Conservation (phyloP, 2,113 vertebrate genomes). For the Zosterops hypoxanthus region DNA sequence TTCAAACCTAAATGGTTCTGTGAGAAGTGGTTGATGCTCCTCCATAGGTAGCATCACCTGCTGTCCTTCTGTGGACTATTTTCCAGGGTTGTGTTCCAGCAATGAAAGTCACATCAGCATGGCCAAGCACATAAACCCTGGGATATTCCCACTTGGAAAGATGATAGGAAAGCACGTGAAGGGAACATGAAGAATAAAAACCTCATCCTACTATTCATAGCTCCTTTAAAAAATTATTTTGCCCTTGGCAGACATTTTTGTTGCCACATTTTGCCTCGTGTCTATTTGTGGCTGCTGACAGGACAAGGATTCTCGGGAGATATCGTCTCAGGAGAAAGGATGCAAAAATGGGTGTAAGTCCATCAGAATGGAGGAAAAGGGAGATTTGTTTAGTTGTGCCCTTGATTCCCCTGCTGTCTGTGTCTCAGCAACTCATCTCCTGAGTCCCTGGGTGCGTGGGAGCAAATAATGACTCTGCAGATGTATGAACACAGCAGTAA, state of each 20-base stretch:
- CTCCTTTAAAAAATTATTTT: neutral
- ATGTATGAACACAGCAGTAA: neutral
- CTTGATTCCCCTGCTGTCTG: neutral
- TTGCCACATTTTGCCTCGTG: neutral
- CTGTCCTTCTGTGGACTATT: neutral
- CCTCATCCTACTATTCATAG: slow-evolving; percentile 23
- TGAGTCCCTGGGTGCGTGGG: rapidly evolving
- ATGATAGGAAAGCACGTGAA: neutral
- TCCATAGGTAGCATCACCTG: neutral
- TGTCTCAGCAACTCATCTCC: neutral
- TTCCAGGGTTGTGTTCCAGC: neutral
- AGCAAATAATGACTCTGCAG: neutral
- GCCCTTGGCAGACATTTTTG: neutral
- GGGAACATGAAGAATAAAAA: neutral
- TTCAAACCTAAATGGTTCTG: neutral
- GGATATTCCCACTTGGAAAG: neutral
- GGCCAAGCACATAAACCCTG: neutral
- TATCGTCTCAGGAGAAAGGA: neutral
- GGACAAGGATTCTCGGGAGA: neutral
- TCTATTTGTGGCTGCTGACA: neutral
- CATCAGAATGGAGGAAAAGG: neutral
- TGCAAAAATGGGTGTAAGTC: neutral
- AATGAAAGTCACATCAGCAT: neutral
- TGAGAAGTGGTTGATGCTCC: neutral
- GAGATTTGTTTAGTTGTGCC: neutral